Evolutionary conservation across 2,888 invertebrate genomes (phyloP).

Genomic region (Augochlorella aurata): DNA sequence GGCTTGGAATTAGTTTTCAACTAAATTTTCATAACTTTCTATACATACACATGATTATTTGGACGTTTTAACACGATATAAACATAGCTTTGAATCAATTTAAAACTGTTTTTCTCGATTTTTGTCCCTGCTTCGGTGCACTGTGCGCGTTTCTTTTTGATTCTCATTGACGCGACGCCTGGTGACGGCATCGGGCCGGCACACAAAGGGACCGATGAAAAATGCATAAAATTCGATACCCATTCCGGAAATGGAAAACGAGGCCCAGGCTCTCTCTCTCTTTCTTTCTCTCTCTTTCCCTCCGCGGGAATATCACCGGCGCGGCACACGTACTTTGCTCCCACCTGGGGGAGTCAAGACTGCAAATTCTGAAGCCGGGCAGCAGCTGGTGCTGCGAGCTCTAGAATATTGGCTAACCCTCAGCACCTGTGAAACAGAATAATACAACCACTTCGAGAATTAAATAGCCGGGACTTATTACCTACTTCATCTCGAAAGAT

Average conservation of each 20-base stretch:
- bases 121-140: too few relatives aligned
- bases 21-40: too few relatives aligned
- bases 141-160: not conserved
- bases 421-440: slow-evolving; percentile 18
- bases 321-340: not conserved
- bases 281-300: too few relatives aligned
- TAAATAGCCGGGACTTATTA: slow-evolving; percentile 38
- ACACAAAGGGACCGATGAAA: slow-evolving; percentile 2
- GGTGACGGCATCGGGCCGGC: not conserved
- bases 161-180: not conserved
- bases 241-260: not conserved
- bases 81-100: too few relatives aligned
- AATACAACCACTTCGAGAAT: slow-evolving; percentile 21
- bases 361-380: slow-evolving; percentile 16
- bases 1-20: too few relatives aligned
- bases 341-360: not conserved
- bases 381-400: slow-evolving; percentile 31
- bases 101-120: too few relatives aligned
- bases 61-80: too few relatives aligned
- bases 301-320: not conserved
- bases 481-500: slow-evolving; percentile 2
- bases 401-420: slow-evolving; percentile 30
- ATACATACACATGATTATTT: too few relatives aligned
- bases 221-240: slow-evolving; percentile 22
- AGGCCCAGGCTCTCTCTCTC: not conserved